Conservation (phyloP, 2,888 invertebrate genomes). For the Altica lythri region DNA sequence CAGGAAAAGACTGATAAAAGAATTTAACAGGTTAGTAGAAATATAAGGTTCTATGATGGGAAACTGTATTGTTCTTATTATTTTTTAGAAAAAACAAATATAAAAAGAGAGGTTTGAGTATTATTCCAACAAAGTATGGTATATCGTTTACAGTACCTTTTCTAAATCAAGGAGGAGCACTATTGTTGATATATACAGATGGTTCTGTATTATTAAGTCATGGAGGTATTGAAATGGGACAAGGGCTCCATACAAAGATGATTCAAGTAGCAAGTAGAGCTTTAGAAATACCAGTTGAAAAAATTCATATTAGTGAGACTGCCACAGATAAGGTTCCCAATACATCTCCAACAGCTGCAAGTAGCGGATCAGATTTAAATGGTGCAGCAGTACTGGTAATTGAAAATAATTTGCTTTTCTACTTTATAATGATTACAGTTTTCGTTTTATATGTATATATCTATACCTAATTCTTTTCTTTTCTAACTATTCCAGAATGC, state of each 20-base stretch:
- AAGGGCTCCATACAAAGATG: slow-evolving; percentile 95
- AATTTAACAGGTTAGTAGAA: slow-evolving; percentile 70
- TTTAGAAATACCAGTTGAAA: slow-evolving; percentile 70
- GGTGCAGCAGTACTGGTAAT: slow-evolving; percentile 83
- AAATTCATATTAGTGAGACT: slow-evolving; percentile 82
- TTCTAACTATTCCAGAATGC: slow-evolving; percentile 61
- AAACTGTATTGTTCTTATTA: background rate
- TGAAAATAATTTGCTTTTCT: background rate
- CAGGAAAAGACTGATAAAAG: slow-evolving; percentile 64
- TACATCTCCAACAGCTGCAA: slow-evolving; percentile 87
- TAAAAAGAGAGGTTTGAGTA: slow-evolving; percentile 82
- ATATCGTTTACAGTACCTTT: slow-evolving; percentile 78
- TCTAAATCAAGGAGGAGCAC: slow-evolving; percentile 85
- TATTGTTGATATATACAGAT: slow-evolving; percentile 84
- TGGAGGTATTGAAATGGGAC: slow-evolving; percentile 97
- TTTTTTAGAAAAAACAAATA: slow-evolving; percentile 72
- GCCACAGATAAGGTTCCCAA: slow-evolving; percentile 91
- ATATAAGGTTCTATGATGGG: too few relatives aligned
- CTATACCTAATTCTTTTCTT: background rate
- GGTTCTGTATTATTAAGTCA: slow-evolving; percentile 88
- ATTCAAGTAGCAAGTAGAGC: slow-evolving; percentile 83
- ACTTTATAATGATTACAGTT: background rate
- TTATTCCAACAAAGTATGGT: slow-evolving; percentile 85
- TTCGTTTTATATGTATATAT: background rate
- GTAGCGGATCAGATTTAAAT: slow-evolving; percentile 86